phyloP scores from a whole-genome alignment of 2,113 vertebrate species.

The Ploceus nigricollis region DNA sequence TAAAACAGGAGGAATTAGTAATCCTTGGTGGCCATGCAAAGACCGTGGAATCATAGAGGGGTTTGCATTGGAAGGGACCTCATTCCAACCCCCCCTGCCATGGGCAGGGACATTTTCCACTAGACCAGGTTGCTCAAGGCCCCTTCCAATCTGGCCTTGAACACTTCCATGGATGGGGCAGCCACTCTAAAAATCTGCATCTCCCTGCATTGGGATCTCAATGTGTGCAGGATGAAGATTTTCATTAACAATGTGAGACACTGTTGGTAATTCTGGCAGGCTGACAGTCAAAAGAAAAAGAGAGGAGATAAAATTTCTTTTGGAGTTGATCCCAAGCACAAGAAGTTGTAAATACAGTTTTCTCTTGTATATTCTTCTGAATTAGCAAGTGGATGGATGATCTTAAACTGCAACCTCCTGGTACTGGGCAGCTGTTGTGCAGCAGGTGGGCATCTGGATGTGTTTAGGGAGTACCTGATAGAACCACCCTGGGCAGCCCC shows the following conservation, averaged over 20 bases:
- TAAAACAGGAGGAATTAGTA: neutral
- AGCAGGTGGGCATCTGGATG: accelerated
- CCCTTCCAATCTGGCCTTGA: neutral
- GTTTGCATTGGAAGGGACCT: neutral
- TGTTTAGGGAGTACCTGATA: neutral
- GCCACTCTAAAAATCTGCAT: neutral
- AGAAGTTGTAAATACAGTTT: accelerated
- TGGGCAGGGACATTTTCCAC: neutral
- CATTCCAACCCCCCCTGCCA: neutral
- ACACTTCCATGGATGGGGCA: neutral
- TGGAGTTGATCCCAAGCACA: neutral
- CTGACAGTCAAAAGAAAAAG: neutral
- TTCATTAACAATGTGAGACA: neutral
- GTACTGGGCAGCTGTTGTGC: neutral
- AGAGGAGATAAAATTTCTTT: neutral
- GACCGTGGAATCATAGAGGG: neutral
- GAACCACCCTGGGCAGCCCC: neutral
- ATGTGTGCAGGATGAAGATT: neutral
- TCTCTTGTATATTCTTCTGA: neutral
- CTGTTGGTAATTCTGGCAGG: neutral
- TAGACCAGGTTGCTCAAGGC: neutral
- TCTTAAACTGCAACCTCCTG: neutral
- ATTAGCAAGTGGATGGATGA: neutral
- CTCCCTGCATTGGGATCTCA: neutral
- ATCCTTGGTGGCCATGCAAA: neutral